Percentiles rank a stretch among this genome's conserved stretches.
These are phyloP conservation scores for Oopsacas minuta DNA, from an alignment of 37 sponge, comb jelly and placozoan species.

Conservation along the genomic window DNA sequence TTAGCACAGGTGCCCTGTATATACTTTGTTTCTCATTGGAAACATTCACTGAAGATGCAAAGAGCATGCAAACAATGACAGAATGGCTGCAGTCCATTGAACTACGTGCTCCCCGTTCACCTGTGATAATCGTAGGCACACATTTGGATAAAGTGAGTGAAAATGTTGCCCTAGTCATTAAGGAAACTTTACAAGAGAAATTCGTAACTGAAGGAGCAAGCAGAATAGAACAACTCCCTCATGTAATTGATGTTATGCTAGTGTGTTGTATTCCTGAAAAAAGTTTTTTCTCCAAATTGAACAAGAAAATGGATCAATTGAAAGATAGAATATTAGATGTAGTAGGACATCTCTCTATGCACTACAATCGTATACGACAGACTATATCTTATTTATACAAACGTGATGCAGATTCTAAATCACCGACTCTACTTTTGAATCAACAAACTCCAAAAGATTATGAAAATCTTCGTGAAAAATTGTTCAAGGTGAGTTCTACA, in stretches of 20 bases:
- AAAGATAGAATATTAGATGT: slow-evolving; percentile 33
- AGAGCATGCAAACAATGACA: slow-evolving; percentile 56
- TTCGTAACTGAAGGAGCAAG: background rate
- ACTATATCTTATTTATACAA: background rate
- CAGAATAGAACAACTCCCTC: background rate
- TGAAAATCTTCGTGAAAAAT: slow-evolving; percentile 9
- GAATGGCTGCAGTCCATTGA: slow-evolving; percentile 74
- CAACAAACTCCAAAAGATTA: background rate
- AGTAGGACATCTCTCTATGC: slow-evolving; percentile 43
- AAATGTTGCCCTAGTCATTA: background rate
- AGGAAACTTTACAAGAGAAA: background rate
- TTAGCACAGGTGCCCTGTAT: slow-evolving; percentile 65
- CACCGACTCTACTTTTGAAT: background rate
- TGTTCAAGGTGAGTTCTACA: background rate
- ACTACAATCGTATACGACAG: background rate
- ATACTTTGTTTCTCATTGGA: slow-evolving; percentile 56
- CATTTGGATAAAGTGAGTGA: slow-evolving; percentile 47
- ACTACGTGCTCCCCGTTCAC: slow-evolving; percentile 62
- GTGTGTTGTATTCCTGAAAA: background rate
- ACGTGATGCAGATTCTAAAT: background rate
- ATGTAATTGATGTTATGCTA: background rate
- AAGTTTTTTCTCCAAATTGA: background rate
- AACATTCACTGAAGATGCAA: slow-evolving; percentile 29
- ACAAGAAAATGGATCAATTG: slow-evolving; percentile 42
- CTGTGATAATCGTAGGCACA: slow-evolving; percentile 77